Evolutionary conservation across 2,797 vertebrate genomes (phyloP), one percentile per base, ranked within the genome.

Genomic region (Paramormyrops hopkinsi): DNA sequence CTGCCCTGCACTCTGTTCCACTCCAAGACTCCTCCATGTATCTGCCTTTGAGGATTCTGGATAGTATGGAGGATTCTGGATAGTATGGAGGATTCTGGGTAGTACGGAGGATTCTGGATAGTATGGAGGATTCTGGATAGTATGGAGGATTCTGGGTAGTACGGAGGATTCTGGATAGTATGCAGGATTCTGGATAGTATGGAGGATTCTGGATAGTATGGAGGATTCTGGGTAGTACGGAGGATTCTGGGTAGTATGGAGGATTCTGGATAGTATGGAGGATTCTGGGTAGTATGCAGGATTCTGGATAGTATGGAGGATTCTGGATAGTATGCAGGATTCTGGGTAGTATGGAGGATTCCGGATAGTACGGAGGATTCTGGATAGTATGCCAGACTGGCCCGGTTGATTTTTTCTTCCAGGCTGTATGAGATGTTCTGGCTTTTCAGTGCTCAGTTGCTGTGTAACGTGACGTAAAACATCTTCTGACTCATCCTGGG

Each of bases 401-500:
- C 46, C 19, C 25, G 2, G 44, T 11, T 51, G 46, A 79, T 19
- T 19, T n/a, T n/a, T 44, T 44, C 17, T 44, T 44, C 73, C 44
- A 83, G 14, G 17, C 79, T 22, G 19, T 7, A 25, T 25, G 19
- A 50, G 41, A 44, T 50, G 46, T 79, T 79, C 22, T 51, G 82
- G 65, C 53, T 90, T 91, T 91, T 93, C 91, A 90, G 86, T 89
- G 88, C 87, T 93, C 92, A 92, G 92, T 92, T 93, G 92, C 93
- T 93, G 84, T 94, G 93, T 94, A 95, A 94, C 84, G 85, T 89
- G 94, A 94, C 93, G 94, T 91, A 93, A 94, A 95, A 92, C 92
- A 93, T 92, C 91, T 91, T 90, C 91, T 90, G 91, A 92, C 92
- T 87, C 91, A 91, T 91, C 89, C 91, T 91, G 91, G 91, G 86